These are phyloP conservation scores for Chloebia gouldiae DNA, from an alignment of 2,113 vertebrate genomes.

Conservation along the genomic window DNA sequence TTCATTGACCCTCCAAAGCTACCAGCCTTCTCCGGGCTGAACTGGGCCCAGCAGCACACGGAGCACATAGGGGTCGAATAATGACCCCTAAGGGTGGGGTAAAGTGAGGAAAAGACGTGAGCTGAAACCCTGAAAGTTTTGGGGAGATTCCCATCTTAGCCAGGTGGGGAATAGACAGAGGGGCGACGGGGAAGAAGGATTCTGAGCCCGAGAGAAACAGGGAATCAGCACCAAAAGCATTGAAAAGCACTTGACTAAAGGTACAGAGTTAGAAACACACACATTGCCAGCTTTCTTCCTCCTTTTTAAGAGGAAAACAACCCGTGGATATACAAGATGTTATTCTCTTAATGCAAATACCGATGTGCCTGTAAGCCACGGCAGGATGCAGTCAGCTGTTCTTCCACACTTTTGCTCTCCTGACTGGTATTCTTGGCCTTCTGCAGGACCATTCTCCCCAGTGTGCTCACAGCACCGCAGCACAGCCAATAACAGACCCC, in stretches of 20 bases:
- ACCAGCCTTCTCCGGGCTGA: not conserved
- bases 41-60: not conserved
- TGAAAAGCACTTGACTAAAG: not conserved
- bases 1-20: not conserved
- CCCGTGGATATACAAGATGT: not conserved
- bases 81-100: not conserved
- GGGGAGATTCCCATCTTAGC: not conserved
- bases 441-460: conserved; percentile 68
- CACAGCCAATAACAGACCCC: conserved; percentile 54
- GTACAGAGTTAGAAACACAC: not conserved
- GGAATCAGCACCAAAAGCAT: not conserved
- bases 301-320: not conserved
- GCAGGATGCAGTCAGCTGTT: not conserved
- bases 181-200: fast-evolving
- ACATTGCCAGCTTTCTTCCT: fast-evolving
- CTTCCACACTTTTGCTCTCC: not conserved
- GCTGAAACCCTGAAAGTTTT: not conserved
- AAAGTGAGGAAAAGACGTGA: not conserved
- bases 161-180: fast-evolving
- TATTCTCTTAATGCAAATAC: fast-evolving
- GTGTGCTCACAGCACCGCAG: conserved; percentile 49
- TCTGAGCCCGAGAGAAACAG: not conserved
- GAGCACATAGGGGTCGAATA: not conserved
- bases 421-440: conserved; percentile 62
- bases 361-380: not conserved